These are phyloP conservation scores for Cryptus viduatorius DNA, from an alignment of 2,888 invertebrate species.

Conservation along the genomic window DNA sequence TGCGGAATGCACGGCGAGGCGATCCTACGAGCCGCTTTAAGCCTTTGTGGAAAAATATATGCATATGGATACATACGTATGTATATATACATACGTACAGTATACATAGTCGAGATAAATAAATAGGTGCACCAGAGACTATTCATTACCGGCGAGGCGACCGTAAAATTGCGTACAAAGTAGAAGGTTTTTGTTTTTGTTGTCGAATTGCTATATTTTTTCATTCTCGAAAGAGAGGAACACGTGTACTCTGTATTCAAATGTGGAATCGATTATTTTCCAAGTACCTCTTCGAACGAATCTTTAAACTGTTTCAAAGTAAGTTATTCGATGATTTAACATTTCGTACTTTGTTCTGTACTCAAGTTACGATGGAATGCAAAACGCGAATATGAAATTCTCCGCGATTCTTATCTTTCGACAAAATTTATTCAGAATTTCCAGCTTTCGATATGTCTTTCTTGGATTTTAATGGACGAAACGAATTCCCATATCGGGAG, in stretches of 20 bases:
- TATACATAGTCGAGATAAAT: slow-evolving; percentile 54
- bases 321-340: background rate
- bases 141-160: slow-evolving; percentile 11
- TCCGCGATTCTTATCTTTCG: background rate
- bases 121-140: slow-evolving; percentile 53
- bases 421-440: background rate
- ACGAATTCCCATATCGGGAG: slow-evolving; percentile 24
- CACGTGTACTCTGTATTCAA: background rate
- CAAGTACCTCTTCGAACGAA: background rate
- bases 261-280: slow-evolving; percentile 30
- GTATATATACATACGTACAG: background rate
- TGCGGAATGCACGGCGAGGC: slow-evolving; percentile 73
- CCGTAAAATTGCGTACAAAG: slow-evolving; percentile 60
- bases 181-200: slow-evolving; percentile 6
- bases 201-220: background rate
- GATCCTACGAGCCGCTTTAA: slow-evolving; percentile 47
- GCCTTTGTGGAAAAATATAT: slow-evolving; percentile 45
- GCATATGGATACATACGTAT: slow-evolving; percentile 4
- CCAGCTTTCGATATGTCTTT: background rate
- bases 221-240: background rate
- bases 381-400: background rate
- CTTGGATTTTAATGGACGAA: background rate
- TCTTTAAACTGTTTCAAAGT: background rate
- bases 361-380: background rate
- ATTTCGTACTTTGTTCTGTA: no score